phyloP scores from a whole-genome alignment of 2,888 invertebrate species.

The Oxycera nigricornis region DNA sequence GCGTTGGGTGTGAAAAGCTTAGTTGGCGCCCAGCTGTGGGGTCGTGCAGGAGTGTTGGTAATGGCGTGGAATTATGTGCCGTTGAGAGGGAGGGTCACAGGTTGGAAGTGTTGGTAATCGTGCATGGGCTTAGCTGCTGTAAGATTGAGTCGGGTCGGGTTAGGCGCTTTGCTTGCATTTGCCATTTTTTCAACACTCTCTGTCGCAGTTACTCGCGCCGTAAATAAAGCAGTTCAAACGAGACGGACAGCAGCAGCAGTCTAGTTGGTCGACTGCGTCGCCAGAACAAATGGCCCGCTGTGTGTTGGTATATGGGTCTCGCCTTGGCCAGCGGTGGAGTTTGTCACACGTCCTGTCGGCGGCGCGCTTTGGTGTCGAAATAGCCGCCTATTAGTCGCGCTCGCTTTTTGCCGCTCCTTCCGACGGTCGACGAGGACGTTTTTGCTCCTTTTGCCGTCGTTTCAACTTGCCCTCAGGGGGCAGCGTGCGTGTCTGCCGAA shows the following conservation, averaged over 20 bases:
- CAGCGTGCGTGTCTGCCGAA: neutral
- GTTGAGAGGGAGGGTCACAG: neutral
- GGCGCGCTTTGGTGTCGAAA: constrained; percentile 31
- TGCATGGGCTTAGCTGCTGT: constrained; percentile 15
- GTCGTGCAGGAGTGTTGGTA: constrained; percentile 4
- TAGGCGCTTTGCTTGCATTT: constrained; percentile 39
- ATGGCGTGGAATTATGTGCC: neutral
- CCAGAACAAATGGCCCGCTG: neutral
- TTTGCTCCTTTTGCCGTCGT: constrained; percentile 3
- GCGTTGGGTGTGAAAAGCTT: constrained; percentile 26
- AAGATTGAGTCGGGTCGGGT: constrained; percentile 23
- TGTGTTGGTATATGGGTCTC: constrained; percentile 53
- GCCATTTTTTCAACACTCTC: constrained; percentile 48
- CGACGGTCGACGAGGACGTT: neutral
- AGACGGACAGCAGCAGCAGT: neutral
- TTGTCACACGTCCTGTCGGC: constrained; percentile 48
- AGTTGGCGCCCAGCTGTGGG: constrained; percentile 15
- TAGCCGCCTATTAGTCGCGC: constrained; percentile 30
- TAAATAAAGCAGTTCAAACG: constrained; percentile 42
- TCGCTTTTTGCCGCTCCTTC: constrained; percentile 25
- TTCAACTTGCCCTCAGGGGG: constrained; percentile 5
- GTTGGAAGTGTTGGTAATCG: constrained; percentile 33
- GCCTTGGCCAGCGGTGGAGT: constrained; percentile 44
- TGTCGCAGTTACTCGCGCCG: constrained; percentile 52
- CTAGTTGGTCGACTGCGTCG: constrained; percentile 10